These are phyloP conservation scores for Terrapene triunguis DNA, from an alignment of 2,113 vertebrate genomes.

Conservation along the genomic window DNA sequence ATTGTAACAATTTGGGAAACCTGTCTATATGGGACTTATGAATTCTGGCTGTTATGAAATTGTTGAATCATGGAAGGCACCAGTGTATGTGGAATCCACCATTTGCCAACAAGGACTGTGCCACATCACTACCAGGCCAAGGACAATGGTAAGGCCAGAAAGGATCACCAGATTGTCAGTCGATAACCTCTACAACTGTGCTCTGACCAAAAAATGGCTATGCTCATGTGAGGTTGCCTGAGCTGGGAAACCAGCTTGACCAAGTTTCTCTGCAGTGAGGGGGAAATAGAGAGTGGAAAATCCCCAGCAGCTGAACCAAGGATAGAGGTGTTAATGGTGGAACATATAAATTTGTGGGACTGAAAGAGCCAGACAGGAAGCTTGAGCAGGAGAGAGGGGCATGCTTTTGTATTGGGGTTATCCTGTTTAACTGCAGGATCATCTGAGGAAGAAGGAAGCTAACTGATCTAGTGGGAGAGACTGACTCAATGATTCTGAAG, in stretches of 20 bases:
- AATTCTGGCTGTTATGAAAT: not conserved
- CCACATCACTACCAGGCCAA: not conserved
- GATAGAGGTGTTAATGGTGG: not conserved
- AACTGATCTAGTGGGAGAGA: not conserved
- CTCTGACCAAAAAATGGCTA: not conserved
- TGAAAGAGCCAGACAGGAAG: not conserved
- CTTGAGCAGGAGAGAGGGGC: not conserved
- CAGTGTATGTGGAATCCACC: not conserved
- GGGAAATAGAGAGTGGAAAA: not conserved
- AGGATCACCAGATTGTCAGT: not conserved
- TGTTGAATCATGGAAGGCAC: not conserved
- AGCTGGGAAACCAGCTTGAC: not conserved
- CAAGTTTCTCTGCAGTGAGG: not conserved
- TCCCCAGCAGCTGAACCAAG: not conserved
- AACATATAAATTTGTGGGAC: not conserved
- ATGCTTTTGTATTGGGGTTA: not conserved
- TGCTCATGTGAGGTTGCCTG: not conserved
- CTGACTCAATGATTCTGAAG: not conserved
- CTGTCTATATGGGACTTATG: not conserved
- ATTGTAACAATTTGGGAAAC: not conserved
- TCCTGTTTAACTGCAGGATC: not conserved
- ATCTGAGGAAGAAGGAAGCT: not conserved
- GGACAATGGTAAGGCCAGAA: not conserved
- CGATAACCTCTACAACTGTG: not conserved
- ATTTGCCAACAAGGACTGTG: not conserved